phyloP scores from a whole-genome alignment of 2,888 invertebrate species.

The Harmothoe impar region DNA sequence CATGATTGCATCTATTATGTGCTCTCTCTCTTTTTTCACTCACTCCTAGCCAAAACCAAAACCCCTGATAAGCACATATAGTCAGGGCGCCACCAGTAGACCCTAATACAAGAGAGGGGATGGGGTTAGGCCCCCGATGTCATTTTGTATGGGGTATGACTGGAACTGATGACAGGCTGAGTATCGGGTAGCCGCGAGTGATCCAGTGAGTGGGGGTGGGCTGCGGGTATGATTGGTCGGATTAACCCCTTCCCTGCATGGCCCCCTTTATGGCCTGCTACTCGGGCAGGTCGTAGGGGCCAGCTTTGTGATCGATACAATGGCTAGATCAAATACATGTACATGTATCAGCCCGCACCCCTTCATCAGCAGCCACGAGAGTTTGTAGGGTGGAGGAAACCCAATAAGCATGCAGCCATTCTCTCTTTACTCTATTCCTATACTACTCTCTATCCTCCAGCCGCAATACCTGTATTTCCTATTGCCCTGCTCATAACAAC shows the following conservation, averaged over 20 bases:
- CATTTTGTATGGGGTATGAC: neutral
- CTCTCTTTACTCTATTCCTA: no score
- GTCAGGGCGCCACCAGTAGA: neutral
- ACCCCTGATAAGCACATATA: neutral
- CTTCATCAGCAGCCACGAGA: neutral
- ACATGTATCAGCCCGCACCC: slow-evolving; percentile 16
- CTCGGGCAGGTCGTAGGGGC: slow-evolving; percentile 26
- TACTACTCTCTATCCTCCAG: no score
- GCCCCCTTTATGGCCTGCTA: neutral
- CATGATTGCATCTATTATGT: neutral
- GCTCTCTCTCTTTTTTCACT: neutral
- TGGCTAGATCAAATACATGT: slow-evolving; percentile 25
- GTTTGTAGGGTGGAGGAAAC: neutral
- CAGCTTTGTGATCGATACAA: slow-evolving; percentile 43
- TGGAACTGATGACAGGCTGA: neutral
- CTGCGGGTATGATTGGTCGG: slow-evolving; percentile 1
- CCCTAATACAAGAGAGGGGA: neutral
- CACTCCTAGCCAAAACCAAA: neutral
- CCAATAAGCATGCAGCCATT: no score
- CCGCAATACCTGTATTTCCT: no score
- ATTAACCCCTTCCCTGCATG: slow-evolving; percentile 34
- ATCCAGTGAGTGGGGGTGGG: slow-evolving; percentile 18
- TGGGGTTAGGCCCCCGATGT: neutral
- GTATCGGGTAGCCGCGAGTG: neutral
- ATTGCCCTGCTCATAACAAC: no score